Evolutionary conservation across 2,888 invertebrate species (phyloP).

Genomic region (Euplagia quadripunctaria): DNA sequence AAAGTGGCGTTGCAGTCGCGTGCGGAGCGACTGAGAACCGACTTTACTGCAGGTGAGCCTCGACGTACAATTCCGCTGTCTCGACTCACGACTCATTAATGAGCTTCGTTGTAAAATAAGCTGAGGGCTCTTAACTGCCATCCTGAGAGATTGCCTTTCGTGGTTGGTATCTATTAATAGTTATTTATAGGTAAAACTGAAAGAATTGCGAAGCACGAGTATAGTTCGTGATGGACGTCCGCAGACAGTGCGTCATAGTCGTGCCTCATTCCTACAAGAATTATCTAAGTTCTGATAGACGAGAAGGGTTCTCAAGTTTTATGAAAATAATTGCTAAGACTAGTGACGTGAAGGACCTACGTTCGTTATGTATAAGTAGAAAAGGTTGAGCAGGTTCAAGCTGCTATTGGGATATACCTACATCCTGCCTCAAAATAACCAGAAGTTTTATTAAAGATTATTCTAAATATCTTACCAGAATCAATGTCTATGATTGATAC

Average conservation of each 20-base stretch:
- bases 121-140: slow-evolving; percentile 82
- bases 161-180: slow-evolving; percentile 82
- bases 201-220: slow-evolving; percentile 67
- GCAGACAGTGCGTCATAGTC: slow-evolving; percentile 70
- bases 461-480: not conserved
- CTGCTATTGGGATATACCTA: not conserved
- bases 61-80: slow-evolving; percentile 62
- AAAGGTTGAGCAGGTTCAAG: not conserved
- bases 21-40: slow-evolving; percentile 56
- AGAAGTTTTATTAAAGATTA: not conserved
- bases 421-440: not conserved
- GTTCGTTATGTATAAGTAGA: not conserved
- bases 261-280: slow-evolving; percentile 62
- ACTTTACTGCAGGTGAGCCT: slow-evolving; percentile 58
- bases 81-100: slow-evolving; percentile 69
- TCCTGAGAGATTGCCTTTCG: slow-evolving; percentile 83
- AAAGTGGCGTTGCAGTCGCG: slow-evolving; percentile 25
- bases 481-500: not conserved
- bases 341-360: slow-evolving; percentile 15
- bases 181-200: slow-evolving; percentile 81
- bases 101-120: slow-evolving; percentile 84
- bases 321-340: slow-evolving; percentile 53
- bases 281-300: slow-evolving; percentile 48
- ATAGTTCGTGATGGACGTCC: slow-evolving; percentile 64
- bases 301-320: slow-evolving; percentile 55